Base-by-base conservation (phyloP, 2,888 invertebrate genomes). In the Euplexia lucipara region DNA sequence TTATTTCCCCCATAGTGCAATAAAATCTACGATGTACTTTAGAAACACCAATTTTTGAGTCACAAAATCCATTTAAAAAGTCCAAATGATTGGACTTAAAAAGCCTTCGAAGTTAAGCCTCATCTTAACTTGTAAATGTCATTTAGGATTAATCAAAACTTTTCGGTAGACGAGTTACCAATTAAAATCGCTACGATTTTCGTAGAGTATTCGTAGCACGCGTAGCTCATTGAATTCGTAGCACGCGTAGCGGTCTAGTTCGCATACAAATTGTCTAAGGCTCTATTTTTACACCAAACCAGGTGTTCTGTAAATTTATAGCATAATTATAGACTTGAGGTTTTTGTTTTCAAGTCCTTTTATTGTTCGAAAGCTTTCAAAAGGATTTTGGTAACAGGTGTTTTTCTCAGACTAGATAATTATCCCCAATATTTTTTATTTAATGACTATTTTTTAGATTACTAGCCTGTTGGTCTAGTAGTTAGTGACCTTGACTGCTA, bases 191-290 rank as follows among this genome's bases (percentile, higher is more conserved):
- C 83, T 83, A 82, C 79, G 77, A 52, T 8, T 41, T 42, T 51
- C 75, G 82, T 84, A 83, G 84, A 26, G 32, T 26, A 65, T 75
- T 77, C 76, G 80, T 82, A 77, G 82, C 71, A 65, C 68, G 62
- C 49, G 74, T 70, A 72, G 65, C 53, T 63, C 62, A 54, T 70
- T 61, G 52, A 57, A 79, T 69, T 64, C 65, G 68, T 78, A 78
- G 75, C 79, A 66, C 79, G 78, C 68, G 66, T 54, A 18, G 44
- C 59, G 14, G 30, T 32, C 42, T 62, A 67, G 67, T 59, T 72
- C 42, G 79, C 60, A 81, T 72, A 75, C 66, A 69, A 71, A 75
- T 64, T 45, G 30, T 53, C 35, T 39, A 42, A 53, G 52, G 45
- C 52, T 66, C 49, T 67, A 59, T 75, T 81, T 78, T 75, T 67